Base-by-base conservation (phyloP, 2,797 vertebrate species). In the Catostomus latipinnis region DNA sequence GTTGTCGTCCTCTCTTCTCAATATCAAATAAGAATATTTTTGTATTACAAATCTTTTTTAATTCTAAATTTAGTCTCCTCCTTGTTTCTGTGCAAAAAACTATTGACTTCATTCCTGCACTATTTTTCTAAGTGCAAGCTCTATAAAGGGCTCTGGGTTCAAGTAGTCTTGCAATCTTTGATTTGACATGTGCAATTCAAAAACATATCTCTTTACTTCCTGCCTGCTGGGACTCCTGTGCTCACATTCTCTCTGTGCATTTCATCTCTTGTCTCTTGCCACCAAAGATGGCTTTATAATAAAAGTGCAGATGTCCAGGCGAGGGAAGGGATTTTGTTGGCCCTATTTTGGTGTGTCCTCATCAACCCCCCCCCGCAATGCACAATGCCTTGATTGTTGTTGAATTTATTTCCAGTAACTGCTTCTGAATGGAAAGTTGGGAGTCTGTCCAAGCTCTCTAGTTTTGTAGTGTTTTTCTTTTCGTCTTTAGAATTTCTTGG, bases 351-450 rank as follows among this genome's bases (percentile, higher is more conserved):
- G 18, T 66, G 12, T 78, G 8, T 34, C 34, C 11, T 7, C 67
- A 54, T 9, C n/a, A n/a, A 2, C 70, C 48, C 67, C 76, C 60
- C 73, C 48, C 43, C n/a, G 46, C 6, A 10, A 12, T 14, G 49
- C 62, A 61, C 62, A 78, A 53, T 65, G 56, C 54, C 14, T 54
- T 43, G 69, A 61, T 68, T 67, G 53, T 65, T 58, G 12, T 76
- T 62, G n/a, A 76, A 74, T 76, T 71, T 66, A 50, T 62, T 71
- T 78, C 76, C 74, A 71, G 61, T 57, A 57, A 60, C 10, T 6
- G 54, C 53, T 48, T 77, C 48, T 68, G 70, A 78, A 78, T 73
- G 10, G 66, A 58, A 60, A 78, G 34, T n/a, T 60, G 61, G 11
- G 34, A 48, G 49, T 61, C 61, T 16, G 34, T 62, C 3, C 18